A percentile compares a stretch with the other conserved stretches of the same genome.
Evolutionary conservation across 2,888 invertebrate species (phyloP).

Genomic region (Creontiades dilutus): DNA sequence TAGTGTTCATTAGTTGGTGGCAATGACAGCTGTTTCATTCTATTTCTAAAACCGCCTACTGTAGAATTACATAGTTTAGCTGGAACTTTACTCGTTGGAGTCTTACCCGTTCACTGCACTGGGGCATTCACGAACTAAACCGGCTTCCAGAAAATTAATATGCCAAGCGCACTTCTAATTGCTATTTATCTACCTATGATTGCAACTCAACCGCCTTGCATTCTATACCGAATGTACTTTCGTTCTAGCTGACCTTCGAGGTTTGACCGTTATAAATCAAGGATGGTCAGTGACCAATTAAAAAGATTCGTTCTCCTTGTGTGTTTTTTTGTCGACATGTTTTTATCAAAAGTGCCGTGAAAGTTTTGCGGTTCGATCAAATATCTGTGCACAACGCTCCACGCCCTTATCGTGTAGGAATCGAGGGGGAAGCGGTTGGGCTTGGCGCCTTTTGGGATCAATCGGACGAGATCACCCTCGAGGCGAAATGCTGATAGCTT

Average conservation of each 20-base stretch:
- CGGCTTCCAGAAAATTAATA: slow-evolving; percentile 23
- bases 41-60: too few species aligned
- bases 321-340: neutral
- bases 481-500: neutral
- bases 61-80: too few species aligned
- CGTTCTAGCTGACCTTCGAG: neutral
- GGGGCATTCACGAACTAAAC: neutral
- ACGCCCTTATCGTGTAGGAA: neutral
- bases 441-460: neutral
- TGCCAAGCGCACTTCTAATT: neutral
- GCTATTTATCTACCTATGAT: neutral
- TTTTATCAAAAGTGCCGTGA: neutral
- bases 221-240: neutral
- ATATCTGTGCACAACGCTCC: neutral
- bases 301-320: neutral
- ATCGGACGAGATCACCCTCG: neutral
- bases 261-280: slow-evolving; percentile 25
- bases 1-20: too few species aligned
- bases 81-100: too few species aligned
- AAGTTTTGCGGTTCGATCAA: neutral
- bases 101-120: neutral
- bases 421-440: neutral
- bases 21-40: too few species aligned
- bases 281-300: neutral
- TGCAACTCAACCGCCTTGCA: neutral